Evolutionary conservation across 2,888 invertebrate genomes (phyloP).

Genomic region (Cotesia congregata): DNA sequence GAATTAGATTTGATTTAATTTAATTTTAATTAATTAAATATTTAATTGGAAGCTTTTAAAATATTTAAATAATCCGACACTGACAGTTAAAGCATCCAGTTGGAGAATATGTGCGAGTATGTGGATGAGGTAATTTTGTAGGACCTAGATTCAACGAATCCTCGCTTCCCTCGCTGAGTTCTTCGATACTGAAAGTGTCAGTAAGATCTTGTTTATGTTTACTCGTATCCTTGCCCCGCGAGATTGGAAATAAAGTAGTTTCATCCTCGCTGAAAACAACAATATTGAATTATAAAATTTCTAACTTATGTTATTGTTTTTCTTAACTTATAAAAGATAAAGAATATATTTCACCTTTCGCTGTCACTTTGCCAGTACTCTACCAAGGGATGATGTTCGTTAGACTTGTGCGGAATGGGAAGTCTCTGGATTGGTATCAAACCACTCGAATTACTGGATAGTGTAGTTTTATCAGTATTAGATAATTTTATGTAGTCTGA

Average conservation of each 20-base stretch:
- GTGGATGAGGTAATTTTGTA: slow-evolving; percentile 58
- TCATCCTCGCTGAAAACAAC: slow-evolving; percentile 65
- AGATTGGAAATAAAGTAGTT: slow-evolving; percentile 69
- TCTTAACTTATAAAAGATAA: slow-evolving; percentile 2
- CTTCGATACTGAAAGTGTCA: slow-evolving; percentile 75
- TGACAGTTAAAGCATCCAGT: slow-evolving; percentile 63
- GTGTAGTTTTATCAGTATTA: slow-evolving; percentile 58
- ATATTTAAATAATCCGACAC: slow-evolving; percentile 62
- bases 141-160: slow-evolving; percentile 66
- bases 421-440: slow-evolving; percentile 69
- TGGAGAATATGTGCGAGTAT: slow-evolving; percentile 62
- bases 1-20: slow-evolving; percentile 6
- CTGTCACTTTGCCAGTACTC: slow-evolving; percentile 71
- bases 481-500: slow-evolving; percentile 68
- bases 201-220: slow-evolving; percentile 72
- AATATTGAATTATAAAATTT: slow-evolving; percentile 16
- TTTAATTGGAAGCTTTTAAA: not conserved
- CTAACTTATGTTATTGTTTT: not conserved
- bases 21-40: not conserved
- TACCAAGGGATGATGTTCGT: slow-evolving; percentile 72
- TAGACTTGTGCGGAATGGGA: slow-evolving; percentile 66
- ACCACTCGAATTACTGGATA: slow-evolving; percentile 52
- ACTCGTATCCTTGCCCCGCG: slow-evolving; percentile 60
- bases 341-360: slow-evolving; percentile 57
- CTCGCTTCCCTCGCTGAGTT: slow-evolving; percentile 68